A percentile compares a stretch with the other conserved stretches of the same genome.
phyloP scores from a whole-genome alignment of 2,113 vertebrate species.

The Gobius niger region DNA sequence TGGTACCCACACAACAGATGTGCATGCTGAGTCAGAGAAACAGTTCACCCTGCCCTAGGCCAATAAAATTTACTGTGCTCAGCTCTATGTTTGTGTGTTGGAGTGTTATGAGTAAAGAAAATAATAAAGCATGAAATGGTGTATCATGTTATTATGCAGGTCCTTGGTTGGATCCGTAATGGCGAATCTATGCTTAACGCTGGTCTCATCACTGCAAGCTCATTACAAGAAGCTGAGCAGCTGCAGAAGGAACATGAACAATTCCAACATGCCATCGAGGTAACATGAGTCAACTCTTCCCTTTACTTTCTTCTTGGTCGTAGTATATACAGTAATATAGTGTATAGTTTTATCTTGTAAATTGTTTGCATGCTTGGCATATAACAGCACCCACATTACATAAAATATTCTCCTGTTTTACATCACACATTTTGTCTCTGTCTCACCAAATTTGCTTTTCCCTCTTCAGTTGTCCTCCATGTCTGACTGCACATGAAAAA shows the following conservation, averaged over 20 bases:
- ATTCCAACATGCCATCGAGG: conserved; percentile 98
- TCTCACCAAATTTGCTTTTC: not conserved
- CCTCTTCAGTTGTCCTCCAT: conserved; percentile 20
- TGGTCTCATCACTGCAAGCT: conserved; percentile 96
- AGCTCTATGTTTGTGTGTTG: not conserved
- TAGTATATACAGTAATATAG: not conserved
- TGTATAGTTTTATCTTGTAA: not conserved
- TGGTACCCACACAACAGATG: conserved; percentile 56
- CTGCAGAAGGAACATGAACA: conserved; percentile 97
- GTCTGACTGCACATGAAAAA: conserved; percentile 37
- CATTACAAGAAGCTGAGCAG: conserved; percentile 95
- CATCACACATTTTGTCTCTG: not conserved
- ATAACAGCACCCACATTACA: not conserved
- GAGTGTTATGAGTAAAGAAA: not conserved
- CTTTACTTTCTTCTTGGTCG: not conserved
- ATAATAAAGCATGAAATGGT: not conserved
- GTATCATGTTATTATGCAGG: conserved; percentile 69
- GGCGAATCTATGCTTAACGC: conserved; percentile 98
- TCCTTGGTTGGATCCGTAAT: conserved; percentile 98
- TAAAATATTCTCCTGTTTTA: not conserved
- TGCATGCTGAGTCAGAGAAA: conserved; percentile 55
- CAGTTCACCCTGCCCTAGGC: not conserved
- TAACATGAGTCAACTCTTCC: conserved; percentile 57
- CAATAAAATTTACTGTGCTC: conserved; percentile 18
- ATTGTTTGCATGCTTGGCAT: not conserved